A percentile compares a stretch with the other conserved stretches of the same genome.
Conservation (phyloP, 2,888 invertebrate species). For the Phalera bucephala region DNA sequence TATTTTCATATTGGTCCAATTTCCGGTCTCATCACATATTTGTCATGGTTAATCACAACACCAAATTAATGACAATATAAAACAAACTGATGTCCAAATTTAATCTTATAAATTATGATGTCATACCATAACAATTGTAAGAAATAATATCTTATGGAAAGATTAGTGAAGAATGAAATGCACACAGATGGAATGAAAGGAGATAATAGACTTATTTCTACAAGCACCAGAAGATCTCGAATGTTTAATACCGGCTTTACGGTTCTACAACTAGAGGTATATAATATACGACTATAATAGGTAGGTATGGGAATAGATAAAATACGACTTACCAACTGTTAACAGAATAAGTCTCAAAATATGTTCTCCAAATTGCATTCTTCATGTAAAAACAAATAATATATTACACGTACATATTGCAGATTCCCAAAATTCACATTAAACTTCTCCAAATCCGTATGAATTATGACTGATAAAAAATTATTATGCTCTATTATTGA, state of each 20-base stretch:
- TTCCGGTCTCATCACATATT: slow-evolving; percentile 54
- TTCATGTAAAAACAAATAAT: slow-evolving; percentile 17
- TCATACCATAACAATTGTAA: slow-evolving; percentile 13
- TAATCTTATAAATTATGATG: slow-evolving; percentile 14
- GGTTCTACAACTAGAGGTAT: slow-evolving; percentile 40
- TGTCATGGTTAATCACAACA: slow-evolving; percentile 56
- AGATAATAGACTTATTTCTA: slow-evolving; percentile 66
- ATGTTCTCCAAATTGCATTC: slow-evolving; percentile 12
- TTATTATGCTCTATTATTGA: slow-evolving; percentile 72
- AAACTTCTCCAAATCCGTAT: slow-evolving; percentile 47
- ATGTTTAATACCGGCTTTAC: slow-evolving; percentile 49
- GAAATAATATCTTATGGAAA: slow-evolving; percentile 18
- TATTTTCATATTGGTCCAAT: slow-evolving; percentile 56
- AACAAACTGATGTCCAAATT: slow-evolving; percentile 20
- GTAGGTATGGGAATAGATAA: slow-evolving; percentile 32
- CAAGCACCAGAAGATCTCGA: slow-evolving; percentile 75
- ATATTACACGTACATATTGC: slow-evolving; percentile 66
- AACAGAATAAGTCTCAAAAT: slow-evolving; percentile 17
- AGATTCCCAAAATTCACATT: slow-evolving; percentile 73
- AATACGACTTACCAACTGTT: slow-evolving; percentile 16
- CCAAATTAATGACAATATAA: slow-evolving; percentile 29
- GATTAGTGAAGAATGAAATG: slow-evolving; percentile 47
- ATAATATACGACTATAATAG: slow-evolving; percentile 33
- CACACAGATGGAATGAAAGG: slow-evolving; percentile 71
- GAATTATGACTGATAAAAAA: slow-evolving; percentile 63